These are phyloP conservation scores for Syngnathus floridae DNA, from an alignment of 2,113 vertebrate genomes.

Conservation along the genomic window DNA sequence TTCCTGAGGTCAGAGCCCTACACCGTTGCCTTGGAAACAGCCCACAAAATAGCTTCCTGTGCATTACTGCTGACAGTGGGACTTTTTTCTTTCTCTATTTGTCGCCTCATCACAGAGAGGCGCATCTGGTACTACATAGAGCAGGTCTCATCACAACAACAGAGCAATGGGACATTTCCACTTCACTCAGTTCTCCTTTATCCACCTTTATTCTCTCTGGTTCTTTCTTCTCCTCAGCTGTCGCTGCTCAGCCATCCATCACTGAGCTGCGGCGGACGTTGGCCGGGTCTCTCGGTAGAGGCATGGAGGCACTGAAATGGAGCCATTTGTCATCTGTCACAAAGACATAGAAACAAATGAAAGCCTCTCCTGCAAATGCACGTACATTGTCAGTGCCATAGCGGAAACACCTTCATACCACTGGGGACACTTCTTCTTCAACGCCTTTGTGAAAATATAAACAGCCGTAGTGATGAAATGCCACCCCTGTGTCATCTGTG, in stretches of 20 bases:
- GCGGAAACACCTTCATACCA: conserved; percentile 5
- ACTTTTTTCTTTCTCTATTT: conserved; percentile 35
- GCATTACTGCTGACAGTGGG: conserved; percentile 40
- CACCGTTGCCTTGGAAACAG: conserved; percentile 63
- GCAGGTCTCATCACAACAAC: conserved; percentile 26
- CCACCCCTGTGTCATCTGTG: no score
- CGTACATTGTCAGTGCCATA: conserved; percentile 24
- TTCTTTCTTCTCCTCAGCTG: conserved; percentile 11
- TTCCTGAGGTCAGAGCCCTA: conserved; percentile 67
- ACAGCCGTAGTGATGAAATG: neutral
- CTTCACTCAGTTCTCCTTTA: conserved; percentile 19
- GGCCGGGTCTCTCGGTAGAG: conserved; percentile 29
- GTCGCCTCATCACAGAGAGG: conserved; percentile 13
- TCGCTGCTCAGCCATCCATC: conserved; percentile 37
- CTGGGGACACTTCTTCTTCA: neutral
- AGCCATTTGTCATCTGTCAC: conserved; percentile 29
- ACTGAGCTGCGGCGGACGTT: conserved; percentile 21
- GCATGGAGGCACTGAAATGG: conserved; percentile 33
- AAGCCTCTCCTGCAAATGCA: conserved; percentile 27
- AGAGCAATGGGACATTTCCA: conserved; percentile 22
- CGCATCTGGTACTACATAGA: conserved; percentile 48
- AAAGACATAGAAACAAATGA: conserved; percentile 23
- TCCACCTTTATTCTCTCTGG: conserved; percentile 3
- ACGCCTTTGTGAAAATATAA: neutral
- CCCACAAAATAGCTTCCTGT: conserved; percentile 44